These are phyloP conservation scores for Pomacea maculata DNA, from an alignment of 1,140 invertebrate genomes.

Conservation along the genomic window DNA sequence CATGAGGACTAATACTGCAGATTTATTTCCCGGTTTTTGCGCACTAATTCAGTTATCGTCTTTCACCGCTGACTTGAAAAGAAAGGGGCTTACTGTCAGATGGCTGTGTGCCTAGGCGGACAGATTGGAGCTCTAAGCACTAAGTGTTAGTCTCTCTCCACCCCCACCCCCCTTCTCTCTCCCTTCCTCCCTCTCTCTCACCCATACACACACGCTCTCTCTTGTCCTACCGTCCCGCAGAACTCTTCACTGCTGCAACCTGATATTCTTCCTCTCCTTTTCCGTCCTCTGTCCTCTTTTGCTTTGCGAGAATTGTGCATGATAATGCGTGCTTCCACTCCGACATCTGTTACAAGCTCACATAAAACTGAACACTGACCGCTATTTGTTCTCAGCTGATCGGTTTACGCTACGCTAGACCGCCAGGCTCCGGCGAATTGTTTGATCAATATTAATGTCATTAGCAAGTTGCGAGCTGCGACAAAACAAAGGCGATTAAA, in stretches of 20 bases:
- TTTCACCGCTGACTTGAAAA: neutral
- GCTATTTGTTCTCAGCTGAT: slow-evolving; percentile 18
- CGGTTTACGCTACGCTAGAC: slow-evolving; percentile 13
- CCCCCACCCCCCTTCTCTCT: neutral
- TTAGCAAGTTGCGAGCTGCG: slow-evolving; percentile 13
- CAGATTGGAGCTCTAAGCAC: neutral
- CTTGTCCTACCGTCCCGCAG: neutral
- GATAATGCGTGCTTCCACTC: neutral
- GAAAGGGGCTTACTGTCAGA: neutral
- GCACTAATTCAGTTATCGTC: neutral
- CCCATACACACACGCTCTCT: slow-evolving; percentile 1
- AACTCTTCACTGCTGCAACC: neutral
- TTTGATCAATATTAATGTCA: slow-evolving; percentile 27
- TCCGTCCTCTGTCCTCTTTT: no score
- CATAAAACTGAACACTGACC: slow-evolving; percentile 15
- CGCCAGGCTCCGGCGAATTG: slow-evolving; percentile 14
- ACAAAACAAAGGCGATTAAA: slow-evolving; percentile 21
- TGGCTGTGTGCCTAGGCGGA: neutral
- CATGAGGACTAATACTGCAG: no score
- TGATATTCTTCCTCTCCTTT: no score
- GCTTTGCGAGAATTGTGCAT: no score
- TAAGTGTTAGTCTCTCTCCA: neutral
- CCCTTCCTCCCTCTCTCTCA: neutral
- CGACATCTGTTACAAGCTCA: neutral
- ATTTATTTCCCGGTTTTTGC: neutral